Conservation (phyloP, 2,888 invertebrate genomes). For the Tipula confusa region DNA sequence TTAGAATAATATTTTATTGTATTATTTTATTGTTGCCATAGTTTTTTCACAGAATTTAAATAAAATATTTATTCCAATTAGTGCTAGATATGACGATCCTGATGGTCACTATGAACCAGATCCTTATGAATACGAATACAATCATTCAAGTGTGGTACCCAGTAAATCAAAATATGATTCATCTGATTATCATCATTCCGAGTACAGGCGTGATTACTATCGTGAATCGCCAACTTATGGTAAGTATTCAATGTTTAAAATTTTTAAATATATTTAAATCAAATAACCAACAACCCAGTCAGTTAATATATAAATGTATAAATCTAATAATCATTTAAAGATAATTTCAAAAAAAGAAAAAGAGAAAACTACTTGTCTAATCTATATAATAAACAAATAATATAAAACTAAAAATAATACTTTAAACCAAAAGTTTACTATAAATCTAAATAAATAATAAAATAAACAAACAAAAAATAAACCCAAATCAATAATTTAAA, state of each 20-base stretch:
- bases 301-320: constrained; percentile 16
- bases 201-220: constrained; percentile 48
- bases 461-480: constrained; percentile 33
- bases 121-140: constrained; percentile 44
- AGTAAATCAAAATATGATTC: constrained; percentile 44
- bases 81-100: constrained; percentile 42
- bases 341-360: constrained; percentile 20
- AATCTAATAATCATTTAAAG: constrained; percentile 25
- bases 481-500: constrained; percentile 32
- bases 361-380: constrained; percentile 16
- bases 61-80: background rate
- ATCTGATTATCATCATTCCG: constrained; percentile 47
- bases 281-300: background rate
- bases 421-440: constrained; percentile 27
- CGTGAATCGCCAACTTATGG: constrained; percentile 47
- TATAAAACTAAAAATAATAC: constrained; percentile 29
- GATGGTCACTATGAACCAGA: constrained; percentile 44
- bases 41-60: background rate
- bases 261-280: background rate
- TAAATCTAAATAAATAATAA: constrained; percentile 30
- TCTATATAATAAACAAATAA: constrained; percentile 26
- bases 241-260: background rate
- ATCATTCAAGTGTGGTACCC: constrained; percentile 40
- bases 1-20: no score
- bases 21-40: background rate